These are phyloP conservation scores for Diglossa cyanea DNA, from an alignment of 2,797 vertebrate genomes.

Conservation along the genomic window DNA sequence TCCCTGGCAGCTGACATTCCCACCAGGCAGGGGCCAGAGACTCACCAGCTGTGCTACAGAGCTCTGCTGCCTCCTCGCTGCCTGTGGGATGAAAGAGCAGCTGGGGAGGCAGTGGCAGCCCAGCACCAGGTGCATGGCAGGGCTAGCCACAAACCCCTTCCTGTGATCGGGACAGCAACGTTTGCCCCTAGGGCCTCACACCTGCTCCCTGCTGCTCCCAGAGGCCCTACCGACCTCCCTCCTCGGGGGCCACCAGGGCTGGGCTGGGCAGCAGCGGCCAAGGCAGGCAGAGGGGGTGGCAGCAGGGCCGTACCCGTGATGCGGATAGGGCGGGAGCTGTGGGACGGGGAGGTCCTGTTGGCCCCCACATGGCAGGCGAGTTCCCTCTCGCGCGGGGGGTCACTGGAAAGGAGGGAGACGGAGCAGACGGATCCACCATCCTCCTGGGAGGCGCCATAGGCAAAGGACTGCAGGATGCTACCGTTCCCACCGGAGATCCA, in stretches of 20 bases:
- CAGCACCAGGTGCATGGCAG: neutral
- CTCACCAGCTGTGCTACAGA: neutral
- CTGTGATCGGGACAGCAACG: neutral
- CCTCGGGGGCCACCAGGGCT: rapidly evolving
- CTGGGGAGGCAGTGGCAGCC: neutral
- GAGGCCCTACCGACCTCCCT: rapidly evolving
- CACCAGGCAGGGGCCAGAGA: rapidly evolving
- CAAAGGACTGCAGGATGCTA: conserved; percentile 60
- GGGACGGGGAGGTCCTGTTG: neutral
- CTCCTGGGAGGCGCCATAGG: conserved; percentile 57
- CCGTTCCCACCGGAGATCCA: conserved; percentile 70
- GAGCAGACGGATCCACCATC: conserved; percentile 67
- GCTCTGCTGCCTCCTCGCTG: neutral
- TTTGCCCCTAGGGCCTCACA: neutral
- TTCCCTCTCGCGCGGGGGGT: neutral
- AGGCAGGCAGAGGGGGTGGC: neutral
- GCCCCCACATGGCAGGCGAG: conserved; percentile 63
- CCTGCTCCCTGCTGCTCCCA: neutral
- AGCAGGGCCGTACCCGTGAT: conserved; percentile 40
- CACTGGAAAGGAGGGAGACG: conserved; percentile 48
- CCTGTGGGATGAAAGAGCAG: conserved; percentile 16
- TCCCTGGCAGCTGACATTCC: rapidly evolving
- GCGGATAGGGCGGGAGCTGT: conserved; percentile 53
- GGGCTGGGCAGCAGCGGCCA: neutral
- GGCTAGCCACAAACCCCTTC: neutral